Evolutionary conservation across 2,797 vertebrate genomes (phyloP), one percentile per base, ranked within the genome.

Genomic region (Paedocypris micromegethes): DNA sequence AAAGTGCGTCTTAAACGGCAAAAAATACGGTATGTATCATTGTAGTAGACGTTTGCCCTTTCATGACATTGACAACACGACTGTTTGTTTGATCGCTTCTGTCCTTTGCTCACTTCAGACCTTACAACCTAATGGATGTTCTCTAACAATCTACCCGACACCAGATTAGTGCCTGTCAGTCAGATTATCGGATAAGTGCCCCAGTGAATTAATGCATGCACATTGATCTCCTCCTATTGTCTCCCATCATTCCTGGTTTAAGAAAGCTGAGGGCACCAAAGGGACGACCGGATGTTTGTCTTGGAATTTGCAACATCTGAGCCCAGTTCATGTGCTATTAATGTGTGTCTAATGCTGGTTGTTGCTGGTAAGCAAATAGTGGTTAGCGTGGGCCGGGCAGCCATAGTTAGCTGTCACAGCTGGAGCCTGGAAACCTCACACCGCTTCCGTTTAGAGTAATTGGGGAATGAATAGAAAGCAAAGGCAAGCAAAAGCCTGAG

Each of bases 161-260:
- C 57, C 58, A 58, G 57, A 51, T 75, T 66, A 58, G 59, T 51
- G 59, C 64, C 69, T 64, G 64, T 75, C 74, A 62, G 59, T 75
- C 74, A 68, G 9, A 48, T 45, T 60, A 75, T 75, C 64, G 65
- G 70, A 53, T 54, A 75, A 75, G 56, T 72, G 70, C 65, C 48
- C 53, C 42, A 58, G 64, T 75, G 74, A 75, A 75, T 75, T 72
- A 72, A 68, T 72, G 60, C 37, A 45, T 40, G 5, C 49, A 41
- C 74, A 72, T 68, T 65, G 70, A 75, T 75, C 61, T 56, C 58
- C 44, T 57, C 37, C 68, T 58, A 59, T 62, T 50, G 46, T 37
- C 55, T 42, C 49, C 46, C 42, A 4, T 45, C 38, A 39, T 58
- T 39, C 37, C 56, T 48, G 56, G 40, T 47, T 9, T 8, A 40